Evolutionary conservation across 2,888 invertebrate genomes (phyloP), one percentile per base, ranked within the genome.

Genomic region (Synergus gifuensis): DNA sequence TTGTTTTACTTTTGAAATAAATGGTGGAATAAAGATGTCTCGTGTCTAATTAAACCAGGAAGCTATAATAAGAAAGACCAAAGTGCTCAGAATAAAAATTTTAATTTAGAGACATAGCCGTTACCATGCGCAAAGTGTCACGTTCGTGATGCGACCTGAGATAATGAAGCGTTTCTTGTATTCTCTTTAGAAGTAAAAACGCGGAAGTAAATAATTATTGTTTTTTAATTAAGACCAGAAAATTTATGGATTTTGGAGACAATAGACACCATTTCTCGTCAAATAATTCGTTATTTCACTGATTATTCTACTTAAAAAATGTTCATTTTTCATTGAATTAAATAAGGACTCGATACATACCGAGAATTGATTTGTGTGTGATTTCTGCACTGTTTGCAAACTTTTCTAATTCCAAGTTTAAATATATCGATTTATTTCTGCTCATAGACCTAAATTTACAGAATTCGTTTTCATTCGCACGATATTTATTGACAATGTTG

Each of bases 401-500:
- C n/a, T 36, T 69, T 28, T 36, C 4, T 49, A 49, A 9, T 36
- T 28, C 11, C n/a, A 16, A 9, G 1, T 69, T 49, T 49, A 1
- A 69, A 69, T 16, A 1, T 16, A 9, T 44, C 42, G 8, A 5
- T 44, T 22, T 22, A 1, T 22, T 44, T 69, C 28, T 49, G 46
- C 16, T 46, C 16, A 46, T 46, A 46, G 16, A 46, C 22, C 46
- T 67, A 44, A 28, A 44, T 67, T 46, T 8, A 67, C 46, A 16
- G 42, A 46, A 67, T 67, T 67, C 22, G 8, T 22, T 67, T 16
- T 22, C 46, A 22, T 2, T 8, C 46, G 67, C 14, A 18, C 14
- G 28, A 46, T 18, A 69, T 49, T 69, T 69, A 69, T 49, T 69
- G 69, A 69, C 69, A 69, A 14, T 49, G 5, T 69, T 69, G 46